Percentiles rank a stretch among this genome's conserved stretches.
phyloP scores from a whole-genome alignment of 2,888 invertebrate genomes.

The Pachymerium ferrugineum region DNA sequence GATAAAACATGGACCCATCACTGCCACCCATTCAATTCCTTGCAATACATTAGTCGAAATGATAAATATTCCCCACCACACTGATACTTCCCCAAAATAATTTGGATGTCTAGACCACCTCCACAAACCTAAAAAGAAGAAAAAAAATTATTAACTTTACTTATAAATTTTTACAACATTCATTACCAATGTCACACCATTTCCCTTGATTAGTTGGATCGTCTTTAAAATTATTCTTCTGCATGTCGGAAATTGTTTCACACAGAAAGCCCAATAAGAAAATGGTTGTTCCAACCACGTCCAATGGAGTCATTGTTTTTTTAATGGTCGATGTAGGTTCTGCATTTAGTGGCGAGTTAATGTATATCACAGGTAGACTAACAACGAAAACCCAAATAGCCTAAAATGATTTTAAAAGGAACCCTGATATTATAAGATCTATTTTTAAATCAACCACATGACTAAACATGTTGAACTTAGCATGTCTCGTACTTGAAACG shows the following conservation, averaged over 20 bases:
- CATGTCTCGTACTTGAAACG: conserved; percentile 63
- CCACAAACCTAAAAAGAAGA: conserved; percentile 63
- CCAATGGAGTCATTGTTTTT: conserved; percentile 76
- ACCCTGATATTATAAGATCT: too few relatives aligned
- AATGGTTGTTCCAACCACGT: conserved; percentile 76
- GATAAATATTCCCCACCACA: conserved; percentile 91
- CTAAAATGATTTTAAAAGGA: too few relatives aligned
- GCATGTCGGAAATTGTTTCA: conserved; percentile 86
- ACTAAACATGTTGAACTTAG: neutral
- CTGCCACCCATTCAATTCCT: conserved; percentile 77
- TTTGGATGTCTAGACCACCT: conserved; percentile 84
- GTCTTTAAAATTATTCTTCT: conserved; percentile 84
- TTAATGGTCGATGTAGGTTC: conserved; percentile 32
- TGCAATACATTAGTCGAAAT: conserved; percentile 79
- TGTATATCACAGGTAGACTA: conserved; percentile 83
- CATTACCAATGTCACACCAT: conserved; percentile 88
- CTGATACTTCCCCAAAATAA: conserved; percentile 86
- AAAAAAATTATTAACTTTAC: conserved; percentile 39
- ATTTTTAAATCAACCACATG: neutral
- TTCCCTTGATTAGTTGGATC: conserved; percentile 83
- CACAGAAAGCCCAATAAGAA: conserved; percentile 78
- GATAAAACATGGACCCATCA: conserved; percentile 80
- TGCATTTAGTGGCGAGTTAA: conserved; percentile 62
- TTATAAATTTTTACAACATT: too few relatives aligned
- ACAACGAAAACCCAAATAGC: conserved; percentile 81